Evolutionary conservation across 23 tunicate species (phyloP).

Genomic region (Clavelina lepadiformis): DNA sequence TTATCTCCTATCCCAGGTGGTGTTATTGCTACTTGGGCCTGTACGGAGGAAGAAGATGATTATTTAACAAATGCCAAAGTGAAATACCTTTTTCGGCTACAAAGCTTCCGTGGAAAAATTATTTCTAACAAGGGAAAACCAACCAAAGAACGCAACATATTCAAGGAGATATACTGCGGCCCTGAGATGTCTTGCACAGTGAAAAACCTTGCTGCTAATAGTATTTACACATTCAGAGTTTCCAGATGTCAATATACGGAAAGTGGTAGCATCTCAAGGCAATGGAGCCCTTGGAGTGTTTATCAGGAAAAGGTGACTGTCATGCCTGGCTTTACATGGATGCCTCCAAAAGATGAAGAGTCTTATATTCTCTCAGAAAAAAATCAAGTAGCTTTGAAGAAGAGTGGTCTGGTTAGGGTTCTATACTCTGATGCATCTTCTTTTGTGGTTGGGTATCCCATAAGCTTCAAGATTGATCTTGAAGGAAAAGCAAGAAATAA

Average conservation of each 20-base stretch:
- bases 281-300: slow-evolving; percentile 95
- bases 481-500: slow-evolving; percentile 57
- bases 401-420: slow-evolving; percentile 23
- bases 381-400: slow-evolving; percentile 33
- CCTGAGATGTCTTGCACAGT: slow-evolving; percentile 19
- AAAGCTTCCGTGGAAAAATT: slow-evolving; percentile 61
- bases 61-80: slow-evolving; percentile 12
- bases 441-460: slow-evolving; percentile 53
- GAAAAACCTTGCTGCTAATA: slow-evolving; percentile 52
- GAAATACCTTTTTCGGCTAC: slow-evolving; percentile 53
- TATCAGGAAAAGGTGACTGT: slow-evolving; percentile 78
- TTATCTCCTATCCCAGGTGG: slow-evolving; percentile 83
- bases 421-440: slow-evolving; percentile 56
- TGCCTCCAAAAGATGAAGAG: slow-evolving; percentile 29
- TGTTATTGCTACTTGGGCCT: slow-evolving; percentile 53
- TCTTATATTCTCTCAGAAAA: slow-evolving; percentile 34
- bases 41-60: slow-evolving; percentile 41
- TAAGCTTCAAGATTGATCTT: slow-evolving; percentile 56
- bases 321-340: slow-evolving; percentile 68
- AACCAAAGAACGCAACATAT: slow-evolving; percentile 9
- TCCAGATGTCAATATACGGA: slow-evolving; percentile 29
- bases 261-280: slow-evolving; percentile 17
- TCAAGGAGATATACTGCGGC: slow-evolving; percentile 66
- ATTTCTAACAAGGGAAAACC: slow-evolving; percentile 1
- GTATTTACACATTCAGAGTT: slow-evolving; percentile 76